Evolutionary conservation across 2,797 vertebrate species (phyloP), one percentile per base, ranked within the genome.

Genomic region (Myotis planiceps): DNA sequence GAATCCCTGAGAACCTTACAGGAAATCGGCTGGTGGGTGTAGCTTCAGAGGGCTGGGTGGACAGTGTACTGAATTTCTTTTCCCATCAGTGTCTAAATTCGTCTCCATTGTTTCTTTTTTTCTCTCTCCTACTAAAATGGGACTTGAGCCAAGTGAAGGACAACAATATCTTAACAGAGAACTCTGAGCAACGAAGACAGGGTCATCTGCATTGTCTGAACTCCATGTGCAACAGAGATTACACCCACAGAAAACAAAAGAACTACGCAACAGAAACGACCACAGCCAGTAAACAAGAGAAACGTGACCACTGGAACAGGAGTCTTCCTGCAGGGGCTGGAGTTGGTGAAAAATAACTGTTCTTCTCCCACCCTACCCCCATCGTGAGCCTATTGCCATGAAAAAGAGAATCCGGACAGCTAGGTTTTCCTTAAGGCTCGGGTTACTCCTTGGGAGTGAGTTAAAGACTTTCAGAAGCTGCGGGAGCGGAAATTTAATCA

Each of bases 111-210:
- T 99, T 99, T 98, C 94, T 94, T 96, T 98, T 88, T 94, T 79
- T 49, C 65, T 85, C 86, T 96, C 97, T 97, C 92, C 86, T 97
- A 97, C 98, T 98, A 98, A 98, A 98, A 98, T 78, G 98, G 99
- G 99, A 99, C 63, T 6, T 4, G 87, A 94, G 99, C 99, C 96
- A 99, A 99, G 98, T 19, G 91, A 99, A 98, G 98, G 98, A 99
- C 99, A 99, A 99, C 98, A 99, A 99, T 99, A 98, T 98, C 98
- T 98, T 99, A 98, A 99, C 98, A 98, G 98, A 97, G 98, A 98
- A 98, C 98, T 97, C 98, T 96, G 98, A 96, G 93, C 90, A 97
- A 98, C 97, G 98, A 98, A 98, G 98, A 99, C 87, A 94, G 87
- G 98, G 95, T 98, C 98, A 98, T 98, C 98, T 98, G 97, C 98